Evolutionary conservation across 2,797 vertebrate species (phyloP).

Genomic region (Takifugu rubripes): DNA sequence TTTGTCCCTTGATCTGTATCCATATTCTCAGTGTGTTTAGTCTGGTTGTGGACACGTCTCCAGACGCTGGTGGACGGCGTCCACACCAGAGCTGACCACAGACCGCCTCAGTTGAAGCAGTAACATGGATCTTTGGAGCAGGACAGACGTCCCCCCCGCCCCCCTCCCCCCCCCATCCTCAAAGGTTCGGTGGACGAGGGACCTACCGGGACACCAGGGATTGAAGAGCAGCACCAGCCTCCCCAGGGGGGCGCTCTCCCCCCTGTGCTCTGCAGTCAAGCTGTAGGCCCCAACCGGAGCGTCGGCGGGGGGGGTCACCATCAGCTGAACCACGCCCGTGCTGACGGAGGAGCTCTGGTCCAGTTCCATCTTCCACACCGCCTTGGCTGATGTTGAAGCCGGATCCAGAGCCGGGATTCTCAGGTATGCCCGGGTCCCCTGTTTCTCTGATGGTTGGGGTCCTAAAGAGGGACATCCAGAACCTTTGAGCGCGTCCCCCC

Average conservation of each 20-base stretch:
- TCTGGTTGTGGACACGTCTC: too few relatives aligned
- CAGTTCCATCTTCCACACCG: conserved; percentile 46
- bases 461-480: conserved; percentile 61
- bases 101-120: too few relatives aligned
- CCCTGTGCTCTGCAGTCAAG: conserved; percentile 50
- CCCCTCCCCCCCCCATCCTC: neutral
- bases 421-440: conserved; percentile 68
- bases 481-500: neutral
- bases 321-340: conserved; percentile 34
- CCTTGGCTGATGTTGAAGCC: neutral
- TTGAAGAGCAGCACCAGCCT: conserved; percentile 74
- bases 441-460: conserved; percentile 61
- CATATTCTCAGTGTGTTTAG: too few relatives aligned
- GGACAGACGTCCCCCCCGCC: too few relatives aligned
- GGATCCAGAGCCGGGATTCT: conserved; percentile 3
- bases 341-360: neutral
- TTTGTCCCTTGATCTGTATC: too few relatives aligned
- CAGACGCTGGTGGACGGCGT: too few relatives aligned
- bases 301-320: conserved; percentile 67
- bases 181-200: neutral
- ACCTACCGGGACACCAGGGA: conserved; percentile 77
- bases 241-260: conserved; percentile 28
- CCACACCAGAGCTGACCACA: too few relatives aligned
- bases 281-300: conserved; percentile 76
- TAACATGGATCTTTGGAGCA: too few relatives aligned